Base-by-base conservation (phyloP, 2,797 vertebrate genomes). In the Nyctibius grandis region DNA sequence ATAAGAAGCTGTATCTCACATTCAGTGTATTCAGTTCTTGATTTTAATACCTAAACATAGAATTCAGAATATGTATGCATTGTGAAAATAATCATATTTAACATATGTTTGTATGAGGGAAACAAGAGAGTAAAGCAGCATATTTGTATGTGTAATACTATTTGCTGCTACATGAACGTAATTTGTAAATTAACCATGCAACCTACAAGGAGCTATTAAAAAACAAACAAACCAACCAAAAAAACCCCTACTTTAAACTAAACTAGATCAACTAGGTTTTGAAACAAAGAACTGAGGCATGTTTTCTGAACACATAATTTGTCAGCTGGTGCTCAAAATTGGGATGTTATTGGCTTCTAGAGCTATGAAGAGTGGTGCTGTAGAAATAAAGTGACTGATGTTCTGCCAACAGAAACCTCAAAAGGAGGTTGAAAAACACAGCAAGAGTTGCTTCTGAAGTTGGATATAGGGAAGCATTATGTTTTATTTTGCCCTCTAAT, bases 361-460 rank as follows among this genome's bases (percentile, higher is more conserved):
- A 86, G 44, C 76, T 93, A 86, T 94, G 90, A 96, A 97, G 87
- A 97, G 61, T 51, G 57, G 53, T 82, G 31, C 25, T 93, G 83
- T 93, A 97, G 93, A 96, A 97, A 96, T 89, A 89, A 95, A 96
- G 91, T 77, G 89, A 97, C 91, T 96, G 94, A 96, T 97, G 82
- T 89, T 91, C 77, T 96, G 94, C 97, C 97, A 97, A 96, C 83
- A 93, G 82, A 87, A 96, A 93, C 88, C 96, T 96, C 95, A 95
- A 95, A 96, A 96, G 91, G 44, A 97, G 61, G 74, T 94, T 97
- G 95, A 95, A 97, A 97, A 90, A 91, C 89, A 95, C 70, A 94
- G 86, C 23, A 22, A 88, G 82, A 75, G 72, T 72, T 90, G 40
- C 74, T 97, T 97, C 97, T 96, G 94, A 97, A 96, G 90, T 93